Evolutionary conservation across 2,888 invertebrate genomes (phyloP), one percentile per base, ranked within the genome.

Genomic region (Apocheima hispidaria): DNA sequence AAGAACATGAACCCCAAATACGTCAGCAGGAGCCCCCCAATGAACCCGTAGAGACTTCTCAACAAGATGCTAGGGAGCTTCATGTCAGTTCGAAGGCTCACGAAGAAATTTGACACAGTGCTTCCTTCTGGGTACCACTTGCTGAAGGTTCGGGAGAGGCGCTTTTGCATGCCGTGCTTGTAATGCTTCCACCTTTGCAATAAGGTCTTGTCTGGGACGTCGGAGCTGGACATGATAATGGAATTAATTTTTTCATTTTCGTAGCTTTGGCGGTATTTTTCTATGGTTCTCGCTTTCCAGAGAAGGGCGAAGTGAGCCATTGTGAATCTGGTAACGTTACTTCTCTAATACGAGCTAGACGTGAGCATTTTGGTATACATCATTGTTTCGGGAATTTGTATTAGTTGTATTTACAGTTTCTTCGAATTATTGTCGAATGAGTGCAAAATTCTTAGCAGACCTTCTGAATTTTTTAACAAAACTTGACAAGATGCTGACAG

Each of bases 1-100:
- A 96, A 94, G 77, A 96, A 95, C 79, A 95, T 89, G 75, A 95
- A 95, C 73, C 95, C 94, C 36, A 95, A 82, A 73, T 95, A 95
- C 0, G 95, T 95, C 44, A 96, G 79, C 10, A 94, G 66, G 44
- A 95, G 92, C 0, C 96, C 96, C 18, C 94, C 93, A 0, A 95
- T 65, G 69, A 96, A 96, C 1, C 96, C 96, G 12, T 94, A 71
- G 0, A 95, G 65, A 74, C 95, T 95, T 75, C 95, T 96, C 16
- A 94, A 55, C 2, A 95, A 80, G 65, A 94, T 95, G 81, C 96
- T 95, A 0, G 88, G 84, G 52, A 90, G 83, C 0, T 85, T 84
- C 69, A 72, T 95, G 89, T 74, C 95, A 85, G 75, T 94, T 82
- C 64, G 79, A 9, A 91, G 55, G 59, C 82, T 85, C 6, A 81